Conservation (phyloP, 1,140 invertebrate genomes). For the Dreissena rostriformis region DNA sequence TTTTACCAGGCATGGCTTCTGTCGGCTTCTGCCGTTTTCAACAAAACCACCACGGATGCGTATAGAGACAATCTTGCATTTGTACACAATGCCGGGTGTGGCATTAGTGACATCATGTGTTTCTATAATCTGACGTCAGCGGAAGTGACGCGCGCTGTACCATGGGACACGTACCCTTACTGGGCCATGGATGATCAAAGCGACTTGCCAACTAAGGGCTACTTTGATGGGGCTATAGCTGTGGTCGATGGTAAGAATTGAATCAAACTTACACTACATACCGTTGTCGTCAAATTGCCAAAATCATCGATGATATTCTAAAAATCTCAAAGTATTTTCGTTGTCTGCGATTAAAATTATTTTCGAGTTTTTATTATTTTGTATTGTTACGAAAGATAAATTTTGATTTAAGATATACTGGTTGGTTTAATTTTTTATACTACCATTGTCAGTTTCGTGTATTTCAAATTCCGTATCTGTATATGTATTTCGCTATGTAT, state of each 20-base stretch:
- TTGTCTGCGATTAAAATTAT: no score
- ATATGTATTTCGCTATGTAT: no score
- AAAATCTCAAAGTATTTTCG: no score
- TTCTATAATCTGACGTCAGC: slow-evolving; percentile 54
- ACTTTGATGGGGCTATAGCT: slow-evolving; percentile 60
- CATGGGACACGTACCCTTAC: slow-evolving; percentile 58
- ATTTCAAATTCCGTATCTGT: no score
- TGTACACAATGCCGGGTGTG: slow-evolving; percentile 63
- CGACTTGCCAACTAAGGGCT: slow-evolving; percentile 45
- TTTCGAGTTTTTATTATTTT: no score
- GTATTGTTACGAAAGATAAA: no score
- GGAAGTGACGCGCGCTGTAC: slow-evolving; percentile 50
- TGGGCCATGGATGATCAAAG: slow-evolving; percentile 58
- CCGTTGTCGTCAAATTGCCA: no score
- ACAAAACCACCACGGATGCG: slow-evolving; percentile 63
- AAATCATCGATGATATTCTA: no score
- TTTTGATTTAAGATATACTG: no score
- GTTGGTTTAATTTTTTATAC: no score
- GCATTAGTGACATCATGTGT: slow-evolving; percentile 59
- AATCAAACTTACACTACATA: no score
- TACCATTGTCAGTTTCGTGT: no score
- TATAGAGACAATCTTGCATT: slow-evolving; percentile 61
- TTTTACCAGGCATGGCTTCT: slow-evolving; percentile 71
- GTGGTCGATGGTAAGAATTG: slow-evolving; percentile 64
- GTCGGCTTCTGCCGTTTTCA: slow-evolving; percentile 62